phyloP scores from a whole-genome alignment of 1,140 invertebrate species.

The Mya arenaria region DNA sequence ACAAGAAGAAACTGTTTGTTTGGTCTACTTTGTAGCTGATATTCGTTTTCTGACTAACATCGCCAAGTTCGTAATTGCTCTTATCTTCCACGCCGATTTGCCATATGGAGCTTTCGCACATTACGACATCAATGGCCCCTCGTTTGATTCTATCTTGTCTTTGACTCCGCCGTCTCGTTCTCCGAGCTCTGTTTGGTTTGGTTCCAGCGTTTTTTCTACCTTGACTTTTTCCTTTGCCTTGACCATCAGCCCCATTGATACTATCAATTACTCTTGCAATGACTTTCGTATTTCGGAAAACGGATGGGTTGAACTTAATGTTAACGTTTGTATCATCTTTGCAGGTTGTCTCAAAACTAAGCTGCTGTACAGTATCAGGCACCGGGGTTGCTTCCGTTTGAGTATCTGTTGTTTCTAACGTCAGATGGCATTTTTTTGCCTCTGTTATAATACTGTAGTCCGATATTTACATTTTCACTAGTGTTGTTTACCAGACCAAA shows the following conservation, averaged over 20 bases:
- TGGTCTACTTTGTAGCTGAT: slow-evolving; percentile 1
- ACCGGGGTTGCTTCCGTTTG: not conserved
- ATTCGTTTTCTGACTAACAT: not conserved
- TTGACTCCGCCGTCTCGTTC: no score
- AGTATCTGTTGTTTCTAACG: no score
- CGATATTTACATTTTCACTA: not conserved
- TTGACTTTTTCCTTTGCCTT: not conserved
- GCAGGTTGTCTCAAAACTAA: not conserved
- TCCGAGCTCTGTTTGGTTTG: not conserved
- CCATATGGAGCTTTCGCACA: not conserved
- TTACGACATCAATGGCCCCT: no score
- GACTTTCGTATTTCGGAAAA: not conserved
- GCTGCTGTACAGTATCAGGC: not conserved
- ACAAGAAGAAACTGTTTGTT: not conserved
- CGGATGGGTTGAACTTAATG: not conserved
- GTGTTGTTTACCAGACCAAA: slow-evolving; percentile 6
- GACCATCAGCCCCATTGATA: no score
- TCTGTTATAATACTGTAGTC: not conserved
- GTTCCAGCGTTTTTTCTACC: not conserved
- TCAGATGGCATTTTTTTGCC: not conserved
- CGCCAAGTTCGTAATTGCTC: slow-evolving; percentile 19
- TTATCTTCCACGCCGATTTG: slow-evolving; percentile 11
- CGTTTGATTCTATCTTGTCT: no score
- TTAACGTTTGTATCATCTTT: not conserved
- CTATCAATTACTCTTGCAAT: not conserved